Conservation (phyloP, 1,140 invertebrate species). For the Octopus sinensis region DNA sequence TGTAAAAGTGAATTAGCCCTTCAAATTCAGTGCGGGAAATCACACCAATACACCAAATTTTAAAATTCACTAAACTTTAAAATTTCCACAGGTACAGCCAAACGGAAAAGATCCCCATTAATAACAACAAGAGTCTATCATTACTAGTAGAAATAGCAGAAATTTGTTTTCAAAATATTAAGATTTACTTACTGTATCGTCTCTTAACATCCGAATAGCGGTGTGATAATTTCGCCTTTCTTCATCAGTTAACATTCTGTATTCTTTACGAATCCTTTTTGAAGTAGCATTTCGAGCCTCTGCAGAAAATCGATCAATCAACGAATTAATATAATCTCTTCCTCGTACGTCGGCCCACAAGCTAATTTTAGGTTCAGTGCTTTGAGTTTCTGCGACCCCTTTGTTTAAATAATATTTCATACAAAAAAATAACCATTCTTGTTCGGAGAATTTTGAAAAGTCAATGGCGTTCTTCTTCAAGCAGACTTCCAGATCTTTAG, state of each 20-base stretch:
- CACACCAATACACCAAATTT: too few relatives aligned
- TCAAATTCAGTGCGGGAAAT: too few relatives aligned
- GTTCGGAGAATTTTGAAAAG: neutral
- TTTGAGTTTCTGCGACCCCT: neutral
- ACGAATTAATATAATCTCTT: neutral
- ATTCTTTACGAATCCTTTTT: neutral
- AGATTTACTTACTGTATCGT: neutral
- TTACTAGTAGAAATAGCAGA: too few relatives aligned
- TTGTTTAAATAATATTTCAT: neutral
- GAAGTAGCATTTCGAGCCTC: neutral
- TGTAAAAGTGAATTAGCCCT: too few relatives aligned
- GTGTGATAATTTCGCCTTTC: slow-evolving; percentile 7
- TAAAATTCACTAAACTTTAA: too few relatives aligned
- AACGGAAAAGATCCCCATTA: too few relatives aligned
- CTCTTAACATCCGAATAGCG: neutral
- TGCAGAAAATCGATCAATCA: neutral
- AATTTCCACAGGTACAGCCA: too few relatives aligned
- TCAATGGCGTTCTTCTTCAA: neutral
- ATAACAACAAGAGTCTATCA: too few relatives aligned
- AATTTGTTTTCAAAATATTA: too few relatives aligned
- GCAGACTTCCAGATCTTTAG: neutral
- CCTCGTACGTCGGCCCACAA: neutral
- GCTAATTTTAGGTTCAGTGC: neutral
- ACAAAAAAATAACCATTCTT: neutral
- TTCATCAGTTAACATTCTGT: neutral